Conservation (phyloP, 1,140 invertebrate species). For the Galleria mellonella region DNA sequence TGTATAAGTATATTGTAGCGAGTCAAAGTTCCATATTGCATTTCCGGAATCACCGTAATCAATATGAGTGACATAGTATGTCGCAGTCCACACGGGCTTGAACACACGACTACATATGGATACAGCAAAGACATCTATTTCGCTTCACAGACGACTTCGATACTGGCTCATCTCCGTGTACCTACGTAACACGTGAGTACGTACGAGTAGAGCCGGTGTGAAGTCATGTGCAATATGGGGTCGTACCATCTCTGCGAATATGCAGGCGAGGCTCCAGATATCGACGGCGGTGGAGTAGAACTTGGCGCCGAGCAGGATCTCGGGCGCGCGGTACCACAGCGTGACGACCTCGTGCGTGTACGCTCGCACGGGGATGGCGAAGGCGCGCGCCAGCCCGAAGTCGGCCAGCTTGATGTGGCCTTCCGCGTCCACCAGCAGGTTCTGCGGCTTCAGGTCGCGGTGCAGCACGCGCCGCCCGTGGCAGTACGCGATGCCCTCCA, state of each 20-base stretch:
- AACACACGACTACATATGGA: too few species aligned
- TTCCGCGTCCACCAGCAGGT: conserved; percentile 86
- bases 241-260: conserved; percentile 93
- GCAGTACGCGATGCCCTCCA: conserved; percentile 93
- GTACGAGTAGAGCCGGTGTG: too few species aligned
- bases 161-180: too few species aligned
- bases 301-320: conserved; percentile 93
- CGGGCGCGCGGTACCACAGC: conserved; percentile 97
- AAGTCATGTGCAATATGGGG: too few species aligned
- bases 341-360: conserved; percentile 98
- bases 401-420: conserved; percentile 93
- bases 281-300: conserved; percentile 93
- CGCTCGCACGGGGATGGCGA: conserved; percentile 87
- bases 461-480: conserved; percentile 92
- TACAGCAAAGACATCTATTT: too few species aligned
- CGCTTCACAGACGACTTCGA: too few species aligned
- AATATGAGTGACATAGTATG: too few species aligned
- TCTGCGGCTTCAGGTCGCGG: conserved; percentile 94
- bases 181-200: too few species aligned
- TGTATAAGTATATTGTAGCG: too few species aligned
- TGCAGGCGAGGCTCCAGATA: conserved; percentile 97
- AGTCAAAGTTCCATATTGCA: too few species aligned
- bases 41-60: too few species aligned
- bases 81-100: too few species aligned
- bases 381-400: conserved; percentile 91